phyloP scores from a whole-genome alignment of 92 coral and sea anemone species.

The Umimayanthus kanabou region DNA sequence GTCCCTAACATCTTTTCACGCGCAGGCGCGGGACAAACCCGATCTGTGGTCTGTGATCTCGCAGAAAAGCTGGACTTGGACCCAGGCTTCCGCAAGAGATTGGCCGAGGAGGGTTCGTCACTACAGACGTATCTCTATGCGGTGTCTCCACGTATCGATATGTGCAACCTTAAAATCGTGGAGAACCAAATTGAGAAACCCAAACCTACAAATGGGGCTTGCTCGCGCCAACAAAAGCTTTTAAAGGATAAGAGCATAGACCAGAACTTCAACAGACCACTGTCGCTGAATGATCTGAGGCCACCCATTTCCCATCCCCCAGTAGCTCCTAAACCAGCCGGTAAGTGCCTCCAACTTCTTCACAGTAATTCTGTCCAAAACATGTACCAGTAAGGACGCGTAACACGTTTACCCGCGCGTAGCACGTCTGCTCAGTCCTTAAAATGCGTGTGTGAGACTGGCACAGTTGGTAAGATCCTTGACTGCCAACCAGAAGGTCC shows the following conservation, averaged over 20 bases:
- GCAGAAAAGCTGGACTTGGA: conserved; percentile 64
- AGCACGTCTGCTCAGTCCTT: too few species aligned
- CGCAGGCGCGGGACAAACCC: conserved; percentile 65
- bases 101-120: conserved; percentile 55
- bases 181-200: background rate
- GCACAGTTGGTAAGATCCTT: too few species aligned
- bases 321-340: conserved; percentile 57
- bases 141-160: conserved; percentile 51
- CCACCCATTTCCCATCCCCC: conserved; percentile 72
- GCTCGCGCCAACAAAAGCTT: conserved; percentile 9
- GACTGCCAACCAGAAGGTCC: too few species aligned
- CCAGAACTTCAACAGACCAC: conserved; percentile 55
- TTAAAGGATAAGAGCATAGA: background rate
- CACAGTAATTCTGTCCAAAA: background rate
- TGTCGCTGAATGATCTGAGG: conserved; percentile 71
- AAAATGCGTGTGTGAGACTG: too few species aligned
- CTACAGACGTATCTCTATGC: conserved; percentile 65
- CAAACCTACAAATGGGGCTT: background rate
- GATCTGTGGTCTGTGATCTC: conserved; percentile 67
- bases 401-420: too few species aligned
- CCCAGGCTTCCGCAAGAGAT: conserved; percentile 51
- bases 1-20: background rate
- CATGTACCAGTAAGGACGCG: too few species aligned
- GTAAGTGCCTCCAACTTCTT: conserved; percentile 37
- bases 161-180: conserved; percentile 3